Evolutionary conservation across 2,888 invertebrate species (phyloP), one percentile per base, ranked within the genome.

Genomic region (Belgica antarctica): DNA sequence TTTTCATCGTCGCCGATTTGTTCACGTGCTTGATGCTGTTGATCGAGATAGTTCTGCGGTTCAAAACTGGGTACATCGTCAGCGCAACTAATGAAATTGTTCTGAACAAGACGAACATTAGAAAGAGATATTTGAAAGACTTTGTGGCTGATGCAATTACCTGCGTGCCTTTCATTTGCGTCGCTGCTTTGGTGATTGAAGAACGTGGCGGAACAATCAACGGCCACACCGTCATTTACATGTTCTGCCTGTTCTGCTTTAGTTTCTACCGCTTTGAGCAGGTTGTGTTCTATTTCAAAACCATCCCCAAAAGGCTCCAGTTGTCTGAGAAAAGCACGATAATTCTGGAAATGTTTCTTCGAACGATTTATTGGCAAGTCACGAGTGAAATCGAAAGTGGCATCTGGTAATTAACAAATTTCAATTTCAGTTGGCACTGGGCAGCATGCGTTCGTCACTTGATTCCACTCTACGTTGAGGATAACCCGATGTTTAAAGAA

Each of bases 1-100:
- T 52, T 22, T n/a, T n/a, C n/a, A n/a, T n/a, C n/a, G n/a, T n/a
- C n/a, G n/a, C n/a, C n/a, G 70, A 70, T 27, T 3, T 27, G n/a
- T n/a, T 34, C 5, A n/a, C 59, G 12, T 28, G 63, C 36, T 15
- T 36, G 1, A 15, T 71, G 24, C 36, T 71, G 2, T 24, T 47
- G 1, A 10, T 70, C 31, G 71, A 71, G 27, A 31, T 71, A 3
- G 8, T 36, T 0, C 17, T 71, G 10, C n/a, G 12, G 1, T 59
- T 70, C n/a, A n/a, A 24, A 19, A 46, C 70, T 8, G 71, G 71
- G 1, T 57, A 46, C 19, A 66, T 66, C 15, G 41, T 68, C 15
- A 63, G n/a, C n/a, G 34, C 59, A n/a, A 70, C 61, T n/a, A 63
- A 71, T 19, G 46, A 62, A 31, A 66, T 59, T n/a, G 12, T 71